These are phyloP conservation scores for Octopus bimaculoides DNA, from an alignment of 1,140 invertebrate genomes.

Conservation along the genomic window DNA sequence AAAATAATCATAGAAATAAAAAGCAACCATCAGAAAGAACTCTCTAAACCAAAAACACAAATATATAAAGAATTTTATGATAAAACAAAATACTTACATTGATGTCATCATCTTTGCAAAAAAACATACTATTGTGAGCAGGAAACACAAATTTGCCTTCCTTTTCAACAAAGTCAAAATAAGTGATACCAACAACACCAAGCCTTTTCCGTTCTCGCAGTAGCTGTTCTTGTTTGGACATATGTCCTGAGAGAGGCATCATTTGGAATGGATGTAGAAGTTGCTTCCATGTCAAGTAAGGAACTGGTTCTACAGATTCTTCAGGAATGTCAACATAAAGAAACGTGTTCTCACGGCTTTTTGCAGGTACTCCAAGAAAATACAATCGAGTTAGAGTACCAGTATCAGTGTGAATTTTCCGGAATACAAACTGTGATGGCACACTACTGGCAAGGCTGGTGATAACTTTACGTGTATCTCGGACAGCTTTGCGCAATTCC, in stretches of 20 bases:
- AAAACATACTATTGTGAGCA: constrained; percentile 79
- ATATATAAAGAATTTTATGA: no score
- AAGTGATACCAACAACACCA: constrained; percentile 89
- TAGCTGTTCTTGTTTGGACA: constrained; percentile 81
- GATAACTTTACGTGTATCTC: constrained; percentile 67
- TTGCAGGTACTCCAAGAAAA: constrained; percentile 80
- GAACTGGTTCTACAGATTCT: constrained; percentile 15
- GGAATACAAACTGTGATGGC: constrained; percentile 61
- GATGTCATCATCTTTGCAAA: constrained; percentile 71
- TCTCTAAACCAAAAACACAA: no score
- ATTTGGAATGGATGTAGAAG: constrained; percentile 72
- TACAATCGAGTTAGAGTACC: constrained; percentile 75
- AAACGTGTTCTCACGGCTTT: constrained; percentile 83
- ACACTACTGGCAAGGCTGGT: constrained; percentile 56
- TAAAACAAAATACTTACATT: no score
- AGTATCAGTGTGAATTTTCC: constrained; percentile 49
- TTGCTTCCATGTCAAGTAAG: constrained; percentile 67
- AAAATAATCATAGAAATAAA: no score
- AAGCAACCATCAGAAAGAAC: no score
- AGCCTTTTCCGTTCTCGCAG: constrained; percentile 83
- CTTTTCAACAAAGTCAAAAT: constrained; percentile 80
- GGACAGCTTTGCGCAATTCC: constrained; percentile 76
- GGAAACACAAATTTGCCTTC: constrained; percentile 87
- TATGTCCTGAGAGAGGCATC: constrained; percentile 57
- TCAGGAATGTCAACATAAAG: constrained; percentile 77